A percentile compares a stretch with the other conserved stretches of the same genome.
Evolutionary conservation across 1,140 invertebrate genomes (phyloP).

Genomic region (Penaeus vannamei): DNA sequence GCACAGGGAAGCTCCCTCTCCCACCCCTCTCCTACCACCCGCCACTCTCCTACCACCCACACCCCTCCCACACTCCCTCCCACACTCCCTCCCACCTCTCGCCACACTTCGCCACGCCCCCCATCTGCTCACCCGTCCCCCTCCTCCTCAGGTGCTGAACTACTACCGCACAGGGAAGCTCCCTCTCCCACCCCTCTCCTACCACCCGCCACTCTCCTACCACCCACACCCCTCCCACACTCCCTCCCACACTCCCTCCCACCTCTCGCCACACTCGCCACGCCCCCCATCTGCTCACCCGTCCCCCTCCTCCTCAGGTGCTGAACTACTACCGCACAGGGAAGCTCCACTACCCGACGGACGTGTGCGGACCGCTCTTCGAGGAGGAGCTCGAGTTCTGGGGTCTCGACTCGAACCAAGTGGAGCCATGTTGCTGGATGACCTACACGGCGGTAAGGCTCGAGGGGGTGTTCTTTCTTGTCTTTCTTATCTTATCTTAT

Average conservation of each 20-base stretch:
- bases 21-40: constrained; percentile 74
- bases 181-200: too few relatives aligned
- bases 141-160: too few relatives aligned
- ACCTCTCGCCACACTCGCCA: background rate
- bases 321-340: constrained; percentile 88
- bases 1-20: constrained; percentile 86
- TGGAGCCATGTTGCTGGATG: constrained; percentile 99
- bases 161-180: too few relatives aligned
- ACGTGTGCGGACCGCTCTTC: constrained; percentile 88
- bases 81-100: background rate
- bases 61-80: background rate
- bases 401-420: constrained; percentile 84
- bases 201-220: too few relatives aligned
- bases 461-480: background rate
- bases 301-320: constrained; percentile 85
- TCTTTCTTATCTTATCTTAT: background rate
- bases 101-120: background rate
- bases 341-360: constrained; percentile 88
- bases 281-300: constrained; percentile 71
- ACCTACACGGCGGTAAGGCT: constrained; percentile 82
- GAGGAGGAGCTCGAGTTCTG: constrained; percentile 88
- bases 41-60: background rate
- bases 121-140: background rate
- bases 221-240: too few relatives aligned
- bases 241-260: background rate